Base-by-base conservation (phyloP, 2,888 invertebrate genomes). In the Phyllotreta striolata region DNA sequence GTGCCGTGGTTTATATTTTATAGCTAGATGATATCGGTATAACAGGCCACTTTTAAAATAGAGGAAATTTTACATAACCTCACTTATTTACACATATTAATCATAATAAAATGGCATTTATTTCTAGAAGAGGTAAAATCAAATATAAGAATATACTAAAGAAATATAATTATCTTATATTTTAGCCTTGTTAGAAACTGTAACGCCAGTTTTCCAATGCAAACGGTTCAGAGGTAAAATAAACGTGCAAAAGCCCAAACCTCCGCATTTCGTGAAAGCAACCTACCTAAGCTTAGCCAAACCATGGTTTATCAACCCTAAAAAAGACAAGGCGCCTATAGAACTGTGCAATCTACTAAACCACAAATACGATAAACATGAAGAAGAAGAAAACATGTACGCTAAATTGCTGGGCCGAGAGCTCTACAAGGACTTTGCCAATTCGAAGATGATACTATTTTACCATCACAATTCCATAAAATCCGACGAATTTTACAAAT, bases 221-320 rank as follows among this genome's bases (percentile, higher is more conserved):
- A 87, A 87, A 76, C 84, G 93, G 70, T 91, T 86, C 78, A 85
- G 90, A 14, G 88, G 89, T 1, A 91, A 92, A 83, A 90, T 93
- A 56, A 93, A 93, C 75, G 87, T 93, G 44, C 89, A 91, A 78
- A 87, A 84, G 69, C 93, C 93, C 0, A 85, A 85, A 74, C 82
- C 86, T 55, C 89, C 91, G 0, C 91, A 91, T 79, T 91, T 87
- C 76, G 86, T 87, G 69, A 86, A 89, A 68, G 89, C 89, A 12
- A 84, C 86, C 70, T 83, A 90, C 44, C 78, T 90, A 49, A 87
- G 87, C 69, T 81, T 92, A n/a, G 81, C 89, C 0, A 85, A 87
- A 74, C 92, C 92, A 0, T 82, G 83, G 44, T 89, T 85, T 73
- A 80, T 84, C 10, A 77, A 71, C 7, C 83, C 85, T 46, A 84